Conservation (phyloP, 2,888 invertebrate species). For the Julus scandinavius region DNA sequence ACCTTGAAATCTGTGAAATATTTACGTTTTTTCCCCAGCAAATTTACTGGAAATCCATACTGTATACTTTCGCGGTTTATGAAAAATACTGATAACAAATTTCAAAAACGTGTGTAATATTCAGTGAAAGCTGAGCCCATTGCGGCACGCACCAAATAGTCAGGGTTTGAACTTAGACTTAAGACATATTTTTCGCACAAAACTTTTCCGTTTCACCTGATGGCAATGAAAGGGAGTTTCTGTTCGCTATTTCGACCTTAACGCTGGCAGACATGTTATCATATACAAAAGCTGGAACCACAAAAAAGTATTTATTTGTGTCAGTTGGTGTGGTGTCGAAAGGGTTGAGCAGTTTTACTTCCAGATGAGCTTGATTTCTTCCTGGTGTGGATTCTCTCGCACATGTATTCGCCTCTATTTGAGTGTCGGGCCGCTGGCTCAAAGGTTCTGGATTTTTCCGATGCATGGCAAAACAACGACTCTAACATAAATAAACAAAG, state of each 20-base stretch:
- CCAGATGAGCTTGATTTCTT: not conserved
- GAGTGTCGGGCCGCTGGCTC: not conserved
- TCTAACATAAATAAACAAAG: not conserved
- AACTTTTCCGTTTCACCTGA: not conserved
- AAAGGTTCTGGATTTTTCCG: not conserved
- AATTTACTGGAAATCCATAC: too few relatives aligned
- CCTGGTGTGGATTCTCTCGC: not conserved
- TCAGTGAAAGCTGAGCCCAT: not conserved
- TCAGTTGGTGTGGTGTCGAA: not conserved
- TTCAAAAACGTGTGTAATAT: not conserved
- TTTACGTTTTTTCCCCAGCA: too few relatives aligned
- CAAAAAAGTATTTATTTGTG: slow-evolving; percentile 1
- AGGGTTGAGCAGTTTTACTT: not conserved
- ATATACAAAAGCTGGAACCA: not conserved
- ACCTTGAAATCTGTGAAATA: too few relatives aligned
- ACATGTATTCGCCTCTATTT: not conserved
- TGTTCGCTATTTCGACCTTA: not conserved
- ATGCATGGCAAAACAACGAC: not conserved
- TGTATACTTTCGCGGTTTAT: too few relatives aligned
- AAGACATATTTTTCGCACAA: not conserved
- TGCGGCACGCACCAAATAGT: not conserved
- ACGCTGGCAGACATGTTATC: not conserved
- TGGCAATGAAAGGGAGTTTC: not conserved
- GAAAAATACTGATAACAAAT: too few relatives aligned
- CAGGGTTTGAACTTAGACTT: not conserved